Base-by-base conservation (phyloP, 2,113 vertebrate species). In the Dermatemys mawii region DNA sequence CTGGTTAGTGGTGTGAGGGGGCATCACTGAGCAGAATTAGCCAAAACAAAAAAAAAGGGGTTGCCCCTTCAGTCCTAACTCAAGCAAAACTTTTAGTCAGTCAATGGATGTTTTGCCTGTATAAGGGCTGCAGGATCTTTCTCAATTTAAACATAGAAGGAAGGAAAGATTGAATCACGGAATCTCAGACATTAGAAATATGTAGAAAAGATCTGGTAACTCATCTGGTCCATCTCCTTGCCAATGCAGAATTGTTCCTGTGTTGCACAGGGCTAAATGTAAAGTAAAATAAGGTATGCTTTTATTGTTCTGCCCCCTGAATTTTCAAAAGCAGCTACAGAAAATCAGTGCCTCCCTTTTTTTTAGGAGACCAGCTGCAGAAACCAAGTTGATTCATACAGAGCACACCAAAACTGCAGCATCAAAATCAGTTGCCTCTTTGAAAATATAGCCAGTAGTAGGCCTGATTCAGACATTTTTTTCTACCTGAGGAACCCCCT, bases 1-100 rank as follows among this genome's bases (percentile, higher is more conserved):
- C 27, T 83, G 0, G 79, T 73, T 27, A 1, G 2, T 12, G 3
- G 0, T 81, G 1, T 1, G 12, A n/a, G 5, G 32, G 32, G 41
- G 38, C 41, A 75, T 44, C 73, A 46, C 41, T 75, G 21, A 51
- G n/a, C 11, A 50, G 50, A 49, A 76, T 78, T 13, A 13, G 57
- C 67, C 8, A 27, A 46, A 83, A 51, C 49, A 19, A 22, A 75
- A 19, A 22, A 75, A 5, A 22, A 84, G 27, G 90, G 3, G 3
- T 22, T n/a, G 8, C 29, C 90, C 81, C 49, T 75, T 26, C 0
- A 0, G 3, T 55, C 19, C 54, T 46, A 55, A 26, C 41, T 48
- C 22, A 67, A 67, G 57, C 2, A 16, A 1, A 24, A 80, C 81
- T 90, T 84, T 38, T 75, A 0, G 76, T 73, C 35, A 17, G 22